Conservation (phyloP, 2,888 invertebrate genomes). For the Meiosimyza decipiens region DNA sequence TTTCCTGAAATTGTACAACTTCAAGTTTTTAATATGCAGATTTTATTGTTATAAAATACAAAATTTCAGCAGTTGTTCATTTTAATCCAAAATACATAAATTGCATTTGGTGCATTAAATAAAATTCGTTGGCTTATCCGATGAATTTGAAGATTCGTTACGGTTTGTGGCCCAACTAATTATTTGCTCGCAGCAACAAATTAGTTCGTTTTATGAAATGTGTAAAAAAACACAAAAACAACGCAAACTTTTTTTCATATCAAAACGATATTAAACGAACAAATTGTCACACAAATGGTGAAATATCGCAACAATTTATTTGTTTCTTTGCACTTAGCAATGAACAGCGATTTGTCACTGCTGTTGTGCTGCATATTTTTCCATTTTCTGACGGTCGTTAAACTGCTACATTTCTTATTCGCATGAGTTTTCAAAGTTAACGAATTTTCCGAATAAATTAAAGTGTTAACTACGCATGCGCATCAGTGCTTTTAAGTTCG, state of each 20-base stretch:
- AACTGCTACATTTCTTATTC: conserved; percentile 47
- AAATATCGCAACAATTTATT: conserved; percentile 1
- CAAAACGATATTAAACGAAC: background rate
- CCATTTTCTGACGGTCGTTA: conserved; percentile 56
- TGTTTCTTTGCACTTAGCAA: conserved; percentile 7
- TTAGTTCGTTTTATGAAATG: background rate
- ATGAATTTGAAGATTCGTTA: background rate
- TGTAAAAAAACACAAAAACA: conserved; percentile 1
- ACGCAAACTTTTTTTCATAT: background rate
- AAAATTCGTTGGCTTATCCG: background rate
- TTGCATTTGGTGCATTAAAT: background rate
- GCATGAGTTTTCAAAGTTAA: conserved; percentile 9
- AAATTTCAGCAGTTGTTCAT: too few species aligned
- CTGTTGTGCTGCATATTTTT: conserved; percentile 14
- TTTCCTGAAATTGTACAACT: too few species aligned
- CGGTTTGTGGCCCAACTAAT: conserved; percentile 15
- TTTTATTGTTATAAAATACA: background rate
- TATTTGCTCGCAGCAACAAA: background rate
- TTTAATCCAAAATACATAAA: too few species aligned
- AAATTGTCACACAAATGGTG: conserved; percentile 5
- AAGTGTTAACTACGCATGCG: conserved; percentile 45
- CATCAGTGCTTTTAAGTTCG: conserved; percentile 48
- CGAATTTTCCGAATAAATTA: conserved; percentile 53
- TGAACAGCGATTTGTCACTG: background rate
- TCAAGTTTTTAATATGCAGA: background rate